Conservation (phyloP, 2,113 vertebrate species). For the Hyaena hyaena region DNA sequence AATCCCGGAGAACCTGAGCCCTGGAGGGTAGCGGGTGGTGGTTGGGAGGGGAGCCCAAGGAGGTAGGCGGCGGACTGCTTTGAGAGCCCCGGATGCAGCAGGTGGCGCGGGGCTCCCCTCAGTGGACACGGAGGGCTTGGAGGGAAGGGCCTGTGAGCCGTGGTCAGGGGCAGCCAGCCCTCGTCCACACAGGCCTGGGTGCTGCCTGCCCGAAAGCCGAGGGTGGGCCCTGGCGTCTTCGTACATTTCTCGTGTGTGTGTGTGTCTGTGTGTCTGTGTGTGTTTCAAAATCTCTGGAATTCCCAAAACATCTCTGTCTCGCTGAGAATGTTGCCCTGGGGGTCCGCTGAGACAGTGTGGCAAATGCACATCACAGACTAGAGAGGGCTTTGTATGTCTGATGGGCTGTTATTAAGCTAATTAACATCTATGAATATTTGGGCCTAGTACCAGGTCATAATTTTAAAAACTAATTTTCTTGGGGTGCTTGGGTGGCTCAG, state of each 20-base stretch:
- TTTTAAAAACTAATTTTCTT: background rate
- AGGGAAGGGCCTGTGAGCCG: rapidly evolving
- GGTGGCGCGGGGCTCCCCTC: rapidly evolving
- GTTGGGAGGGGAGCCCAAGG: background rate
- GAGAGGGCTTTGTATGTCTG: background rate
- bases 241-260: background rate
- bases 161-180: no score
- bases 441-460: background rate
- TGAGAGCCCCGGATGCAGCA: rapidly evolving
- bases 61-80: background rate
- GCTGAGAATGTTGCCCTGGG: background rate
- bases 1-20: background rate
- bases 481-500: no score
- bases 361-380: background rate
- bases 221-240: background rate
- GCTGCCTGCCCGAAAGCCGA: background rate
- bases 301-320: background rate
- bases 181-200: background rate
- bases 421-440: background rate
- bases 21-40: no score
- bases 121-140: background rate
- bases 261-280: background rate
- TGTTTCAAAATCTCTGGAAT: background rate
- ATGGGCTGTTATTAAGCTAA: background rate
- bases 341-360: background rate